Evolutionary conservation across 2,888 invertebrate genomes (phyloP).

Genomic region (Platycheirus rosarum): DNA sequence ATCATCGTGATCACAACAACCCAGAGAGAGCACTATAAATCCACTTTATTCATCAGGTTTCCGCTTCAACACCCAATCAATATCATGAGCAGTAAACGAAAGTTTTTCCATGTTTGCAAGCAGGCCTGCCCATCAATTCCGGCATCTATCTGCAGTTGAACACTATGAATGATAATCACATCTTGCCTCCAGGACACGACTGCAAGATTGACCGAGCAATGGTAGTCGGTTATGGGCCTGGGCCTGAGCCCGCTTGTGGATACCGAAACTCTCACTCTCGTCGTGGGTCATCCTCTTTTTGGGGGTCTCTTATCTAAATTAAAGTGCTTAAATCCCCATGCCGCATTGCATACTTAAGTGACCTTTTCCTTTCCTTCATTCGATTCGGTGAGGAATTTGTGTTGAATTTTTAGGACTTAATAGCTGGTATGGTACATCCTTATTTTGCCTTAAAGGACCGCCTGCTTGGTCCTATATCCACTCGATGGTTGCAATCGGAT

Average conservation of each 20-base stretch:
- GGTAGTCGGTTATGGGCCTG: not conserved
- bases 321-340: conserved; percentile 64
- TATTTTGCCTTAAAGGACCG: not conserved
- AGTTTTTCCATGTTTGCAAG: conserved; percentile 28
- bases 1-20: conserved; percentile 4
- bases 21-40: conserved; percentile 32
- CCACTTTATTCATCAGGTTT: conserved; percentile 62
- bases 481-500: conserved; percentile 50
- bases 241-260: not conserved
- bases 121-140: conserved; percentile 39
- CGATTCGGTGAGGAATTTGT: conserved; percentile 18
- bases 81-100: conserved; percentile 53
- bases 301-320: conserved; percentile 64
- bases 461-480: not conserved
- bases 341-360: conserved; percentile 66
- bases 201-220: conserved; percentile 49
- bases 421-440: not conserved
- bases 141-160: conserved; percentile 56
- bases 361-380: conserved; percentile 42
- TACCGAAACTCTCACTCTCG: not conserved
- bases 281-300: conserved; percentile 2
- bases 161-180: conserved; percentile 62
- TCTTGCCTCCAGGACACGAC: conserved; percentile 46
- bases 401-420: conserved; percentile 5
- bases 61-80: conserved; percentile 65